A percentile compares a stretch with the other conserved stretches of the same genome.
Evolutionary conservation across 2,888 invertebrate species (phyloP).

Genomic region (Ganaspis brasiliensis): DNA sequence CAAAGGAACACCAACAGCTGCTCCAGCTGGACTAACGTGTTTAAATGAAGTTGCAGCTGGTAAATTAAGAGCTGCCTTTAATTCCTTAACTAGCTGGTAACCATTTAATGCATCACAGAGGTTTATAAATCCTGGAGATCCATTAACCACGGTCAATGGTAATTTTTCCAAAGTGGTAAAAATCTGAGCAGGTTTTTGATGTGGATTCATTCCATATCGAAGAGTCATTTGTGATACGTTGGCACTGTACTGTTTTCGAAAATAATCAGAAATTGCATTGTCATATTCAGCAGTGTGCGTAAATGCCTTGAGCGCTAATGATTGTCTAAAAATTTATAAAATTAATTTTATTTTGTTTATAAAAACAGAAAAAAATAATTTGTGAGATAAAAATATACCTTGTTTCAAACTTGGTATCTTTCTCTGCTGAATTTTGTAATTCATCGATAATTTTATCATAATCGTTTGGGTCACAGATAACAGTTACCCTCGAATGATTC

Average conservation of each 20-base stretch:
- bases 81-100: constrained; percentile 96
- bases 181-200: constrained; percentile 97
- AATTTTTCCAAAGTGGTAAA: constrained; percentile 90
- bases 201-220: constrained; percentile 98
- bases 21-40: constrained; percentile 99
- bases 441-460: constrained; percentile 90
- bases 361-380: too few species aligned
- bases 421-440: constrained; percentile 84
- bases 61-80: constrained; percentile 88
- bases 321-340: constrained; percentile 82
- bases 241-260: constrained; percentile 93
- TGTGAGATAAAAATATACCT: constrained; percentile 85
- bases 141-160: constrained; percentile 94
- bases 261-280: constrained; percentile 96
- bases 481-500: constrained; percentile 96
- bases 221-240: constrained; percentile 91
- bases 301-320: constrained; percentile 95
- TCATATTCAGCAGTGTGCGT: constrained; percentile 98
- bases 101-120: constrained; percentile 98
- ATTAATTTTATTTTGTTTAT: too few species aligned
- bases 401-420: constrained; percentile 88
- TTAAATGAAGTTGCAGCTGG: constrained; percentile 99
- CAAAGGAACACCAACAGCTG: constrained; percentile 94
- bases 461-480: constrained; percentile 95
- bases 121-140: constrained; percentile 98